Conservation (phyloP, 2,113 vertebrate species). For the Globicephala melas region DNA sequence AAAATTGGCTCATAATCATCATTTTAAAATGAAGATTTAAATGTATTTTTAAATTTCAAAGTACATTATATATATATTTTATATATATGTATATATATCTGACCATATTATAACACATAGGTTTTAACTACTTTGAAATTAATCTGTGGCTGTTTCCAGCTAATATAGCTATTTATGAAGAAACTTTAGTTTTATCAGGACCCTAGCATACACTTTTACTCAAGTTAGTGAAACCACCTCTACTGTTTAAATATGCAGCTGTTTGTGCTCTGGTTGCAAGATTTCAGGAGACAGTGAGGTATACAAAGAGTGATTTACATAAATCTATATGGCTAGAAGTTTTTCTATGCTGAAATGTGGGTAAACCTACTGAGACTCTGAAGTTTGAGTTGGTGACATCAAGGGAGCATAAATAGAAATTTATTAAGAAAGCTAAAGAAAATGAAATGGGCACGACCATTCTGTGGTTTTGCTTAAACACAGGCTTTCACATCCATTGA, state of each 20-base stretch:
- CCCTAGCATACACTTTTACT: conserved; percentile 44
- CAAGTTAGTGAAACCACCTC: conserved; percentile 24
- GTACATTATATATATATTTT: neutral
- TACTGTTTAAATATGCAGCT: conserved; percentile 36
- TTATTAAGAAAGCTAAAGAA: conserved; percentile 74
- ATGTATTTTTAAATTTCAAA: conserved; percentile 67
- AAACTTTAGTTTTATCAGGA: conserved; percentile 62
- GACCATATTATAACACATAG: conserved; percentile 38
- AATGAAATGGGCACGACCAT: conserved; percentile 67
- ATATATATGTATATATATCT: neutral
- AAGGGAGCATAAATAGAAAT: conserved; percentile 64
- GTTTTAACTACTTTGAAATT: conserved; percentile 63
- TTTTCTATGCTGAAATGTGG: conserved; percentile 56
- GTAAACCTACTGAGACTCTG: conserved; percentile 36
- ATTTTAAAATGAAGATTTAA: conserved; percentile 72
- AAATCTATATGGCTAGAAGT: neutral
- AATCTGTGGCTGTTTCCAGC: conserved; percentile 47
- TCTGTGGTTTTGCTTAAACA: conserved; percentile 67
- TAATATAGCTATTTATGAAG: conserved; percentile 54
- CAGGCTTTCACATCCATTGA: conserved; percentile 69
- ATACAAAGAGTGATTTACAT: conserved; percentile 51
- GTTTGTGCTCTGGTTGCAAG: conserved; percentile 19
- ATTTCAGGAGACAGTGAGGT: conserved; percentile 56
- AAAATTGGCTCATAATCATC: conserved; percentile 72
- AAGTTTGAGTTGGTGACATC: conserved; percentile 55